phyloP scores from a whole-genome alignment of 2,888 invertebrate species.

The Caenorhabditis drosophilae region DNA sequence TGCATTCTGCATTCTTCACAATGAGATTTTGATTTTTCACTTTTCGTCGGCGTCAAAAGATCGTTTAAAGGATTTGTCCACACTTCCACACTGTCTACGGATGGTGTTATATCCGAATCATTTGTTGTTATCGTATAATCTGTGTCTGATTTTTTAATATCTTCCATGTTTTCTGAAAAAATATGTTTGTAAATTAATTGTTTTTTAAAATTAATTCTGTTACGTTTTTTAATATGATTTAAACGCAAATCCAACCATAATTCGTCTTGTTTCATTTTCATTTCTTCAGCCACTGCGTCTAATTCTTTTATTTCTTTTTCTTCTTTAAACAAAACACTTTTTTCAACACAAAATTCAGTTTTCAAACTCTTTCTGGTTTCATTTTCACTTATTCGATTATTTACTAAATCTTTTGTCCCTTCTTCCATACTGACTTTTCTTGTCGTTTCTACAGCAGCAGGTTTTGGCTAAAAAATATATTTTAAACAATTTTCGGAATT shows the following conservation, averaged over 20 bases:
- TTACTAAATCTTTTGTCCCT: not conserved
- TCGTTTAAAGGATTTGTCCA: slow-evolving; percentile 29
- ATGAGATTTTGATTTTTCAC: slow-evolving; percentile 6
- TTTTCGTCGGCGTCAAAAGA: slow-evolving; percentile 1
- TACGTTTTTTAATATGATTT: slow-evolving; percentile 22
- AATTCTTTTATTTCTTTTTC: no score
- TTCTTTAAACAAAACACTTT: no score
- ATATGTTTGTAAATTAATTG: not conserved
- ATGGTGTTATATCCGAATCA: not conserved
- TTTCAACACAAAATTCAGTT: no score
- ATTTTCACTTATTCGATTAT: not conserved
- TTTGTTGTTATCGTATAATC: slow-evolving; percentile 26
- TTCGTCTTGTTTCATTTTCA: slow-evolving; percentile 32
- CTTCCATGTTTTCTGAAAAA: slow-evolving; percentile 15
- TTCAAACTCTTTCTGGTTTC: not conserved
- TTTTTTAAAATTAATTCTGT: not conserved
- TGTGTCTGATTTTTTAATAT: slow-evolving; percentile 27
- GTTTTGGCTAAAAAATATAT: slow-evolving; percentile 2
- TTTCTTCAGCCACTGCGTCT: slow-evolving; percentile 29
- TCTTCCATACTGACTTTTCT: slow-evolving; percentile 3
- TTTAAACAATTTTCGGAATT: no score
- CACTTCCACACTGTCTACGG: not conserved
- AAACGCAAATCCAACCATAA: slow-evolving; percentile 33
- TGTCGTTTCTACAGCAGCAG: not conserved
- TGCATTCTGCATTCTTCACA: slow-evolving; percentile 37